Conservation (phyloP, 1,140 invertebrate species). For the Lamellibrachia luymesi region DNA sequence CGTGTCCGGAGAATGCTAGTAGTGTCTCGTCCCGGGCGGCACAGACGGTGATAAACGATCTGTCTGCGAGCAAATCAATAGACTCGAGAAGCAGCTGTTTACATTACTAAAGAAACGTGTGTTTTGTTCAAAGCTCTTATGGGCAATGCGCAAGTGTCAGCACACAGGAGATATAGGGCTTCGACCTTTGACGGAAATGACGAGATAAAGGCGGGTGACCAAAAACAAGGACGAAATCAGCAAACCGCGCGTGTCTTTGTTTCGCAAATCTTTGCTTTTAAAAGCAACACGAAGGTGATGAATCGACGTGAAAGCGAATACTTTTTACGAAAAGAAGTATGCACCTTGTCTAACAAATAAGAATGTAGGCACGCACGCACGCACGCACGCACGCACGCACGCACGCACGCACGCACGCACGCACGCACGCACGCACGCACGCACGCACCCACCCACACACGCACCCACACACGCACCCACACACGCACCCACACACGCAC, state of each 20-base stretch:
- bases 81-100: background rate
- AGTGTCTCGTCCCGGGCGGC: background rate
- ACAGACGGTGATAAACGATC: background rate
- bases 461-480: too few species aligned
- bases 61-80: background rate
- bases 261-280: background rate
- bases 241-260: background rate
- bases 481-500: too few species aligned
- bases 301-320: background rate
- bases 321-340: background rate
- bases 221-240: background rate
- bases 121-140: background rate
- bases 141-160: background rate
- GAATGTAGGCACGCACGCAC: background rate
- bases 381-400: background rate
- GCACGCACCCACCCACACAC: too few species aligned
- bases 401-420: background rate
- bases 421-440: background rate
- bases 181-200: background rate
- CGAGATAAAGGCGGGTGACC: background rate
- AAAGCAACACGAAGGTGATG: background rate
- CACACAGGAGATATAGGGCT: too few species aligned
- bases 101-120: constrained; percentile 1
- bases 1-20: background rate
- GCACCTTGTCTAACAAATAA: too few species aligned